Base-by-base conservation (phyloP, 2,113 vertebrate genomes). In the Epinephelus lanceolatus region DNA sequence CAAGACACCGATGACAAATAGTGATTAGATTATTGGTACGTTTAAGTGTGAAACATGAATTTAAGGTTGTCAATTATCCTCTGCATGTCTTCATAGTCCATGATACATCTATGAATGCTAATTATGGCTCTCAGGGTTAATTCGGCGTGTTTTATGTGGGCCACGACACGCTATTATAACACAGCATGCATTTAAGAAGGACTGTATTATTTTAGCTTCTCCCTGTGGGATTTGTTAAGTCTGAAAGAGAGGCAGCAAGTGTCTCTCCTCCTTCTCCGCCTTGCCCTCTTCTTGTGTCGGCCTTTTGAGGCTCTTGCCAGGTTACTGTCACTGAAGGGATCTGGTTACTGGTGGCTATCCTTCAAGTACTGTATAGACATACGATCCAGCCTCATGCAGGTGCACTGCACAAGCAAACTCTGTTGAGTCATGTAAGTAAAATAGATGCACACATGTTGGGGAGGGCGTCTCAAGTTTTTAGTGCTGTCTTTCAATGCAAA, bases 61-160 rank as follows among this genome's bases (percentile, higher is more conserved):
- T 75, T 67, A 86, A 71, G 51, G 23, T 57, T 62, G 45, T 76
- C 78, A 66, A 57, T 83, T 74, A 78, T 80, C 67, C n/a, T 66
- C 53, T 51, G 61, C 27, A 30, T 21, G 1, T 70, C 61, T 73
- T 84, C 37, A 37, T 19, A 42, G 71, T 80, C 37, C n/a, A 27
- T 53, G 67, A 79, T 79, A 51, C 52, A 60, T 78, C 59, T 80
- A 45, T 90, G 57, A 88, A 86, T 75, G 78, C 88, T 90, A 91
- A 91, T 89, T 88, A 83, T 86, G 86, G 79, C 83, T 88, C 71
- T 77, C 77, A 47, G 87, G 90, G 84, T 88, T 89, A 91, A 93
- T 90, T 81, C 83, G 52, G 73, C 30, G 1, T 69, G 76, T 87
- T 89, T 83, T 78, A 93, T 92, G 78, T 93, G 89, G 90, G 92